Percentiles rank a stretch among this genome's conserved stretches.
Conservation (phyloP, 2,888 invertebrate genomes). For the Blastobasis lacticolella region DNA sequence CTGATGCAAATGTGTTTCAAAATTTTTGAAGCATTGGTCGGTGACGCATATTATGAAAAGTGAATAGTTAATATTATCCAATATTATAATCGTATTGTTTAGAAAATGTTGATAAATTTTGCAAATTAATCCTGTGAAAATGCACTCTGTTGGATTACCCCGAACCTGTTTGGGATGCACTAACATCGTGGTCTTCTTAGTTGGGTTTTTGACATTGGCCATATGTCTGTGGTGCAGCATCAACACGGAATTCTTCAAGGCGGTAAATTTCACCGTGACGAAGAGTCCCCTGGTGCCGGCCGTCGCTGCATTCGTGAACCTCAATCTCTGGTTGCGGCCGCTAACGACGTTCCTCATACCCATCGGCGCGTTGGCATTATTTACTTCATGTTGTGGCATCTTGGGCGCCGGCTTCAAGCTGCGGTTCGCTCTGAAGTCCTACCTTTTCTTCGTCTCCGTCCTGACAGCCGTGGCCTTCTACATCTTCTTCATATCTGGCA, state of each 20-base stretch:
- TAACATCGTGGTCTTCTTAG: slow-evolving; percentile 46
- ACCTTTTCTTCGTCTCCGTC: slow-evolving; percentile 46
- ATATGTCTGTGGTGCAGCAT: slow-evolving; percentile 55
- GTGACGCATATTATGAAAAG: too few relatives aligned
- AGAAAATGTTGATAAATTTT: too few relatives aligned
- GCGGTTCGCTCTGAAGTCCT: slow-evolving; percentile 55
- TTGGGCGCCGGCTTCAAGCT: slow-evolving; percentile 54
- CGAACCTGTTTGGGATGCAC: slow-evolving; percentile 60
- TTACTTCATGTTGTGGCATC: slow-evolving; percentile 59
- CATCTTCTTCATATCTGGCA: slow-evolving; percentile 47
- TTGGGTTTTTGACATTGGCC: slow-evolving; percentile 33
- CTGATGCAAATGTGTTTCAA: too few relatives aligned
- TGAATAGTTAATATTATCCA: too few relatives aligned
- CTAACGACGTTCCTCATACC: slow-evolving; percentile 46
- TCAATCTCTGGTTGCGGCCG: slow-evolving; percentile 50
- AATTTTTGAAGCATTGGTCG: too few relatives aligned
- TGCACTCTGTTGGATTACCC: slow-evolving; percentile 55
- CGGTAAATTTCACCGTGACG: slow-evolving; percentile 55
- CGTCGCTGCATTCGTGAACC: slow-evolving; percentile 47
- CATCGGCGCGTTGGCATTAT: slow-evolving; percentile 35
- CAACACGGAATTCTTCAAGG: slow-evolving; percentile 53
- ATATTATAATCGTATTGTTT: too few relatives aligned
- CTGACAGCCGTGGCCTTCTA: slow-evolving; percentile 39
- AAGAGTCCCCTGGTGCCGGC: slow-evolving; percentile 38
- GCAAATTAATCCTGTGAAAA: slow-evolving; percentile 15